Percentiles rank a stretch among this genome's conserved stretches.
phyloP scores from a whole-genome alignment of 2,797 vertebrate genomes.

The Xyrichtys novacula region DNA sequence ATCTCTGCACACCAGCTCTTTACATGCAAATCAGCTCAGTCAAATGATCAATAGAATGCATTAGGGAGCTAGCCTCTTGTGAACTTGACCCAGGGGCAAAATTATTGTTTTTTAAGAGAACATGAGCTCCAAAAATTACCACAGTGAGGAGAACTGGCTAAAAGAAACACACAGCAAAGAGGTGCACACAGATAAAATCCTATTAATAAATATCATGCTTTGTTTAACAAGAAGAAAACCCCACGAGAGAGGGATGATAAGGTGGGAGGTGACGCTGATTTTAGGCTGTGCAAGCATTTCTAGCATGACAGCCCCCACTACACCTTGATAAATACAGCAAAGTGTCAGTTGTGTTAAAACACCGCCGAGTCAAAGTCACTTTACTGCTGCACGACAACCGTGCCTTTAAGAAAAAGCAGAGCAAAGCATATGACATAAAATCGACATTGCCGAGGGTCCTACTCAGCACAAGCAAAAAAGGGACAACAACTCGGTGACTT shows the following conservation, averaged over 20 bases:
- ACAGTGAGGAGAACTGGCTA: slow-evolving; percentile 15
- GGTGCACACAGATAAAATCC: background rate
- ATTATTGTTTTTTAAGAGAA: slow-evolving; percentile 52
- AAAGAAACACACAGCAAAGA: slow-evolving; percentile 31
- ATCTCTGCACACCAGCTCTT: slow-evolving; percentile 38
- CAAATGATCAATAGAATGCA: slow-evolving; percentile 68
- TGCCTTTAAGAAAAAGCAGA: slow-evolving; percentile 62
- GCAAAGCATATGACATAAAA: slow-evolving; percentile 75
- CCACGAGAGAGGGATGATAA: slow-evolving; percentile 12
- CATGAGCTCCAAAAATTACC: slow-evolving; percentile 44
- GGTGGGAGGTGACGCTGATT: slow-evolving; percentile 31
- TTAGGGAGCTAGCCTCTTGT: slow-evolving; percentile 50
- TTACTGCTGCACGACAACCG: slow-evolving; percentile 39
- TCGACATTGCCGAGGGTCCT: slow-evolving; percentile 69
- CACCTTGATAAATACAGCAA: slow-evolving; percentile 62
- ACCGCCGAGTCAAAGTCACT: slow-evolving; percentile 52
- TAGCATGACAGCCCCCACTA: slow-evolving; percentile 39
- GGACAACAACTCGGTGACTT: slow-evolving; percentile 77
- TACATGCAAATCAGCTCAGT: slow-evolving; percentile 65
- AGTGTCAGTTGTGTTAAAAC: slow-evolving; percentile 36
- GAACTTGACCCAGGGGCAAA: slow-evolving; percentile 59
- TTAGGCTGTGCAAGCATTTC: slow-evolving; percentile 45
- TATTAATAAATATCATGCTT: slow-evolving; percentile 33
- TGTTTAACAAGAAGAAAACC: background rate
- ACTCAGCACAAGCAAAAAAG: slow-evolving; percentile 65